phyloP scores from a whole-genome alignment of 2,888 invertebrate genomes.

The Ormyrus pomaceus region DNA sequence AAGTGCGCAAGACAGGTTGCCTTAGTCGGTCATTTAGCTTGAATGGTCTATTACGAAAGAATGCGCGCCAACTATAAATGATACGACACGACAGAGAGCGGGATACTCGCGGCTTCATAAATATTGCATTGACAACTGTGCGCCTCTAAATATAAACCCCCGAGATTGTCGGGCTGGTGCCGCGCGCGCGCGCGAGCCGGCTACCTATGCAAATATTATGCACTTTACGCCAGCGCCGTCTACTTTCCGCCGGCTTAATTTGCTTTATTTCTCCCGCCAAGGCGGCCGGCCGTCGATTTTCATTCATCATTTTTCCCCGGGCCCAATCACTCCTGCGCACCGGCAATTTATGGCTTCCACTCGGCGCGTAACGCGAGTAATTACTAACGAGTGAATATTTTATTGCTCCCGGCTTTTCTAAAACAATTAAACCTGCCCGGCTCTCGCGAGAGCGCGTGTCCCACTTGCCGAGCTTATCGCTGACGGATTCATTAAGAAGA shows the following conservation, averaged over 20 bases:
- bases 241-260: constrained; percentile 40
- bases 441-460: background rate
- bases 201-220: constrained; percentile 47
- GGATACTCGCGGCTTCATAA: constrained; percentile 47
- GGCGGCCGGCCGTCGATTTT: constrained; percentile 3
- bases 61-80: constrained; percentile 45
- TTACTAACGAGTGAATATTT: constrained; percentile 46
- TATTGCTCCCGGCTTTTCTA: constrained; percentile 26
- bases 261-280: constrained; percentile 11
- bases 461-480: background rate
- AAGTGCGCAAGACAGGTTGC: constrained; percentile 45
- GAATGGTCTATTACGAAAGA: constrained; percentile 56
- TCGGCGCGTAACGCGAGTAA: constrained; percentile 9
- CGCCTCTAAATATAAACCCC: constrained; percentile 46
- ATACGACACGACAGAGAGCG: constrained; percentile 41
- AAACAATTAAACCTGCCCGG: background rate
- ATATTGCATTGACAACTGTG: constrained; percentile 55
- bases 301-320: constrained; percentile 38
- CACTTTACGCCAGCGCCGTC: background rate
- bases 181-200: background rate
- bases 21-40: constrained; percentile 56
- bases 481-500: constrained; percentile 27
- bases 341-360: constrained; percentile 8
- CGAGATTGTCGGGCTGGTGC: constrained; percentile 14
- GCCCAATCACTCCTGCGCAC: background rate